Evolutionary conservation across 2,797 vertebrate genomes (phyloP).

Genomic region (Remorina albescens): DNA sequence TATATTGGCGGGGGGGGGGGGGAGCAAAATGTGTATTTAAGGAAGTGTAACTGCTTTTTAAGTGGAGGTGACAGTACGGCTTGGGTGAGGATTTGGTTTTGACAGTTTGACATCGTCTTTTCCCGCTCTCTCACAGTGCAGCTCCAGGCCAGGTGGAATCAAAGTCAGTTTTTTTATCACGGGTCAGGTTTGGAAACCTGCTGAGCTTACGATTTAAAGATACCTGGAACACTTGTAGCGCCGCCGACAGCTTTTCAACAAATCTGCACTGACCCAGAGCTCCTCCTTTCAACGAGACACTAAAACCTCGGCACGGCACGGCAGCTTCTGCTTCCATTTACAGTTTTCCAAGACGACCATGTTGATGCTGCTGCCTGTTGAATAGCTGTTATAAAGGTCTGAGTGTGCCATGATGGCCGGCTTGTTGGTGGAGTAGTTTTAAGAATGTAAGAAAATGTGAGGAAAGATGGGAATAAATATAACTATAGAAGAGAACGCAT

Average conservation of each 20-base stretch:
- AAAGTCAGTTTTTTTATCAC: not conserved
- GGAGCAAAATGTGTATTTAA: not conserved
- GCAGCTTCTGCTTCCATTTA: no score
- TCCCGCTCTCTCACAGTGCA: not conserved
- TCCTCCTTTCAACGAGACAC: not conserved
- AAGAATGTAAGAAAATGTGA: no score
- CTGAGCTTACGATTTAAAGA: not conserved
- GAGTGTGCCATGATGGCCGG: not conserved
- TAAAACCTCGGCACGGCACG: not conserved
- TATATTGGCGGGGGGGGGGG: not conserved
- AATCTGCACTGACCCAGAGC: not conserved
- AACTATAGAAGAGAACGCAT: no score
- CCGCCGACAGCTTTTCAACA: not conserved
- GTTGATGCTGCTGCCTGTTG: not conserved
- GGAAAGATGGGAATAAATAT: no score
- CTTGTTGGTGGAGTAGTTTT: not conserved
- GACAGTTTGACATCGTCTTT: not conserved
- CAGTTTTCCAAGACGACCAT: not conserved
- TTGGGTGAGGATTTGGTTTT: not conserved
- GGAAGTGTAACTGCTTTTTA: not conserved
- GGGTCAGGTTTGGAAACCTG: not conserved
- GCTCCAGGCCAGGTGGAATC: constrained; percentile 1
- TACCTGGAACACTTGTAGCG: not conserved
- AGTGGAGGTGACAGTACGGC: not conserved
- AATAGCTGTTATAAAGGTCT: not conserved